phyloP scores from a whole-genome alignment of 2,797 vertebrate genomes.

The Helarctos malayanus region DNA sequence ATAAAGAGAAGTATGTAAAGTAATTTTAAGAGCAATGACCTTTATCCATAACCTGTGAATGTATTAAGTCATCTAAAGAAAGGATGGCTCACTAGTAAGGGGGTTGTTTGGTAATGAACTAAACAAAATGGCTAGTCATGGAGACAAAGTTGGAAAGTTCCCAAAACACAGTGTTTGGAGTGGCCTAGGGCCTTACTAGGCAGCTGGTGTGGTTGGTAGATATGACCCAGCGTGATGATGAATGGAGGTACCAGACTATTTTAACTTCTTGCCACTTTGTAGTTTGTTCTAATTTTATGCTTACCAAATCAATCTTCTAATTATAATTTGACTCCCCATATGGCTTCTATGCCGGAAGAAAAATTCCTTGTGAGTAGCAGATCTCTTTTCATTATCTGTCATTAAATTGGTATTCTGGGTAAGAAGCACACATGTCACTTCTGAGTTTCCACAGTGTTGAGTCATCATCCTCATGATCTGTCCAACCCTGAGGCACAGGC shows the following conservation, averaged over 20 bases:
- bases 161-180: background rate
- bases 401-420: background rate
- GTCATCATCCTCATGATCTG: background rate
- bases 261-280: background rate
- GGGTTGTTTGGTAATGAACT: background rate
- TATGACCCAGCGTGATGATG: background rate
- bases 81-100: background rate
- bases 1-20: background rate
- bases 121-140: background rate
- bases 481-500: background rate
- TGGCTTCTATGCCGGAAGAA: slow-evolving; percentile 2
- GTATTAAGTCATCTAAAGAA: background rate
- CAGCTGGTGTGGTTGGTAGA: background rate
- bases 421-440: background rate
- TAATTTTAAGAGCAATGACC: background rate
- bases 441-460: background rate
- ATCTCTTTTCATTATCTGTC: slow-evolving; percentile 27
- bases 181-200: background rate
- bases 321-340: background rate
- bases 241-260: background rate
- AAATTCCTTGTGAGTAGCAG: background rate
- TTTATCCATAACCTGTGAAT: background rate
- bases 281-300: slow-evolving; percentile 51
- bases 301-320: slow-evolving; percentile 44
- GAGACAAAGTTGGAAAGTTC: background rate